Percentiles rank a stretch among this genome's conserved stretches.
Conservation (phyloP, 64 coral and sea anemone species). For the Cladopsammia gracilis region DNA sequence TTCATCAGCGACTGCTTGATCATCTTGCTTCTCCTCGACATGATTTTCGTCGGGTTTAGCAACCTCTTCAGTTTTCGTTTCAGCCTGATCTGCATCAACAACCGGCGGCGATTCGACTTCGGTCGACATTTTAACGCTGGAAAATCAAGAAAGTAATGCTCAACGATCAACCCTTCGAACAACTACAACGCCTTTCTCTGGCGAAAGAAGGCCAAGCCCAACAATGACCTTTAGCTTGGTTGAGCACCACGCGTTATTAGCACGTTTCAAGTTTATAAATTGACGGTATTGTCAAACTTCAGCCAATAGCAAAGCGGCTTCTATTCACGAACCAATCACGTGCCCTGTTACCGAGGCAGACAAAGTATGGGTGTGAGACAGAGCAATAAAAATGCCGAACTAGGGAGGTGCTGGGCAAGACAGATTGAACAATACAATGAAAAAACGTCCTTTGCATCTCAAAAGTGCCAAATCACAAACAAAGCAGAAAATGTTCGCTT, state of each 20-base stretch:
- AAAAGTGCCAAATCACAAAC: conserved; percentile 48
- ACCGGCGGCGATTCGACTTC: conserved; percentile 77
- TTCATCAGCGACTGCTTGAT: conserved; percentile 52
- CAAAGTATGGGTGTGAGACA: conserved; percentile 81
- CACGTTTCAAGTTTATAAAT: conserved; percentile 99
- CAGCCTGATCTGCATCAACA: conserved; percentile 53
- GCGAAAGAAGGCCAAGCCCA: conserved; percentile 89
- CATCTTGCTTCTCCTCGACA: conserved; percentile 87
- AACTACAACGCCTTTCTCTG: conserved; percentile 83
- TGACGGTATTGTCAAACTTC: conserved; percentile 97
- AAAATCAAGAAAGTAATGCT: conserved; percentile 83
- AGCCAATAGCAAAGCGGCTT: conserved; percentile 73
- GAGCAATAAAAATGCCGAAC: conserved; percentile 45
- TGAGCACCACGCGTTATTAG: conserved; percentile 98
- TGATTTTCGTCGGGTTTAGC: conserved; percentile 89
- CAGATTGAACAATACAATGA: conserved; percentile 3
- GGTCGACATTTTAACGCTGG: conserved; percentile 78
- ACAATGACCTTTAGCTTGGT: conserved; percentile 97
- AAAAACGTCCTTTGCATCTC: conserved; percentile 21
- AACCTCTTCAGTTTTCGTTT: conserved; percentile 77
- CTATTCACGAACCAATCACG: conserved; percentile 69
- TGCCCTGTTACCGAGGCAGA: conserved; percentile 34
- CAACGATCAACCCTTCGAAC: conserved; percentile 70
- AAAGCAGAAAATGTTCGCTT: conserved; percentile 25
- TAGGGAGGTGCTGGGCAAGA: conserved; percentile 59